Conservation (phyloP, 2,888 invertebrate species). For the Rosalia funebris region DNA sequence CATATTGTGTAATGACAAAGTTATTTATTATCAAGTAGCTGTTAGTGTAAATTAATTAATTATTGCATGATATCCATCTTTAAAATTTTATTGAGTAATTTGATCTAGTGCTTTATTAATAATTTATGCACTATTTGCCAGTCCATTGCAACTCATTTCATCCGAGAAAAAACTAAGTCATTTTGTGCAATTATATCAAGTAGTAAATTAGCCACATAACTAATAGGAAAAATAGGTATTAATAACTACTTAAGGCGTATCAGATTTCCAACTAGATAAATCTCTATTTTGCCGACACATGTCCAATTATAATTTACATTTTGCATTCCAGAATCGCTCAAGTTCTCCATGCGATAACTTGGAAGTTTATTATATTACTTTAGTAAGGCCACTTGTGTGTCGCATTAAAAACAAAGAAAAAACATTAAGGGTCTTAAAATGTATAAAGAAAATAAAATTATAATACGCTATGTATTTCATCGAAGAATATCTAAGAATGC, state of each 20-base stretch:
- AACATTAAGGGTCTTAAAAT: no score
- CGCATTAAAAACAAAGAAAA: no score
- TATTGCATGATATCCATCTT: neutral
- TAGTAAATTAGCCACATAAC: neutral
- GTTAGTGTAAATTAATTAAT: no score
- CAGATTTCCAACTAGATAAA: neutral
- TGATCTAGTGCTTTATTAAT: neutral
- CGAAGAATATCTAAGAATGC: no score
- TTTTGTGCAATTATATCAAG: slow-evolving; percentile 3
- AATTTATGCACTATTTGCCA: slow-evolving; percentile 1
- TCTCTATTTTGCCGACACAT: neutral
- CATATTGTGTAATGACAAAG: no score
- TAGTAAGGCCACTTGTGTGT: no score
- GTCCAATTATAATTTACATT: neutral
- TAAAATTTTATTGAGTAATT: neutral
- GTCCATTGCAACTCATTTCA: neutral
- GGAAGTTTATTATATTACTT: no score
- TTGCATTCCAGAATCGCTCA: neutral
- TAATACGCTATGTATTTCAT: no score
- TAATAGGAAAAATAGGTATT: neutral
- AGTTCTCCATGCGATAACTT: no score
- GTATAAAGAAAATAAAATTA: no score
- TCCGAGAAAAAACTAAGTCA: neutral
- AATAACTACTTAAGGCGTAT: neutral
- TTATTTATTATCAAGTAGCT: no score